These are phyloP conservation scores for Labia minor DNA, from an alignment of 2,888 invertebrate genomes.

Conservation along the genomic window DNA sequence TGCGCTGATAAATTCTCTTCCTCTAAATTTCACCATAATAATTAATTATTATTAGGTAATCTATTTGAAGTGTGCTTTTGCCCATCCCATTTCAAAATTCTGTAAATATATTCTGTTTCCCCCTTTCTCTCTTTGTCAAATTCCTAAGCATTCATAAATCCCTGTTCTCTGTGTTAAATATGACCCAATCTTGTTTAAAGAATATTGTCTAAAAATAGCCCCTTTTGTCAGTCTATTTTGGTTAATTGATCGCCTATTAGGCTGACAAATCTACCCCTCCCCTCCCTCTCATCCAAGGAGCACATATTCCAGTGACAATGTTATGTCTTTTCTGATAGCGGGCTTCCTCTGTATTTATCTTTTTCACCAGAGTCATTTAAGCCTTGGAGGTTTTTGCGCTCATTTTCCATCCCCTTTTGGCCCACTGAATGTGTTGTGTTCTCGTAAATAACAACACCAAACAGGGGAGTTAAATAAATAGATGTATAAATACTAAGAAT, in stretches of 20 bases:
- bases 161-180: too few relatives aligned
- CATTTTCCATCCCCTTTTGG: neutral
- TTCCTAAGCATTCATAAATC: too few relatives aligned
- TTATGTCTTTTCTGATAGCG: conserved; percentile 3
- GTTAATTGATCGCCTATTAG: conserved; percentile 13
- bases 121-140: too few relatives aligned
- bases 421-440: neutral
- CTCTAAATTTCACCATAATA: too few relatives aligned
- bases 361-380: conserved; percentile 2
- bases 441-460: neutral
- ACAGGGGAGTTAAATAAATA: conserved; percentile 2
- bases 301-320: neutral
- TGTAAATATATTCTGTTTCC: too few relatives aligned
- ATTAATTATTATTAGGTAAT: too few relatives aligned
- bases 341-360: neutral
- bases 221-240: neutral
- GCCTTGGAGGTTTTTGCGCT: neutral
- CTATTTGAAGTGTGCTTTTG: too few relatives aligned
- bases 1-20: too few relatives aligned
- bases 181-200: too few relatives aligned
- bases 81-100: too few relatives aligned
- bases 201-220: too few relatives aligned
- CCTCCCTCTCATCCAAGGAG: neutral
- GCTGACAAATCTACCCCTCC: too few relatives aligned
- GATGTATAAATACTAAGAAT: conserved; percentile 13